These are phyloP conservation scores for Sinosuthora webbiana DNA, from an alignment of 2,113 vertebrate species.

Conservation along the genomic window DNA sequence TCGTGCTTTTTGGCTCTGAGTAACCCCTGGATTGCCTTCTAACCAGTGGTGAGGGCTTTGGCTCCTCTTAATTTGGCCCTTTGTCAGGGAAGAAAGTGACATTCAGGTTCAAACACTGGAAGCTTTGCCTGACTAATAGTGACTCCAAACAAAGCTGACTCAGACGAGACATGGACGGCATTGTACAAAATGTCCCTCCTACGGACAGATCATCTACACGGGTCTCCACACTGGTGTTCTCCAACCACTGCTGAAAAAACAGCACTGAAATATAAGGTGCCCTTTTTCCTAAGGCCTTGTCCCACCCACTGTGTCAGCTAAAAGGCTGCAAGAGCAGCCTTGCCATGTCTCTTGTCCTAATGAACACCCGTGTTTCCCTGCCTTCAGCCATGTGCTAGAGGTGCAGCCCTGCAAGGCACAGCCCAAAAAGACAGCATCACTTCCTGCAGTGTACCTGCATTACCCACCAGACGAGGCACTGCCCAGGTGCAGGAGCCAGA, in stretches of 20 bases:
- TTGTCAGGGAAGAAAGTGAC: constrained; percentile 28
- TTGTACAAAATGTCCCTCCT: neutral
- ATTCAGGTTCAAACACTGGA: neutral
- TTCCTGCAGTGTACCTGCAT: neutral
- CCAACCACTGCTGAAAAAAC: neutral
- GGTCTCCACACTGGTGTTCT: neutral
- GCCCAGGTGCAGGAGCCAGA: neutral
- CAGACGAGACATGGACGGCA: neutral
- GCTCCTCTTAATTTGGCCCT: neutral
- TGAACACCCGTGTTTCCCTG: neutral
- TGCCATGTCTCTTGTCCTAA: neutral
- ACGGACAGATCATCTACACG: neutral
- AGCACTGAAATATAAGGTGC: neutral
- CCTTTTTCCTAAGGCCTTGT: neutral
- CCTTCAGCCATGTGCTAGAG: neutral
- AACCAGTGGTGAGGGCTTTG: neutral
- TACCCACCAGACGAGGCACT: neutral
- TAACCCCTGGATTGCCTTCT: constrained; percentile 19
- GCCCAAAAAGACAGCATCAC: accelerated
- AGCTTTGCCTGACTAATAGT: constrained; percentile 26
- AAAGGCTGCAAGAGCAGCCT: neutral
- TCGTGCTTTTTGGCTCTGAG: neutral
- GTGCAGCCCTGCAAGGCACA: neutral
- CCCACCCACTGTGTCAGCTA: neutral
- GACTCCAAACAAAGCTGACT: neutral